A percentile compares a stretch with the other conserved stretches of the same genome.
Evolutionary conservation across 2,113 vertebrate genomes (phyloP).

Genomic region (Spea bombifrons): DNA sequence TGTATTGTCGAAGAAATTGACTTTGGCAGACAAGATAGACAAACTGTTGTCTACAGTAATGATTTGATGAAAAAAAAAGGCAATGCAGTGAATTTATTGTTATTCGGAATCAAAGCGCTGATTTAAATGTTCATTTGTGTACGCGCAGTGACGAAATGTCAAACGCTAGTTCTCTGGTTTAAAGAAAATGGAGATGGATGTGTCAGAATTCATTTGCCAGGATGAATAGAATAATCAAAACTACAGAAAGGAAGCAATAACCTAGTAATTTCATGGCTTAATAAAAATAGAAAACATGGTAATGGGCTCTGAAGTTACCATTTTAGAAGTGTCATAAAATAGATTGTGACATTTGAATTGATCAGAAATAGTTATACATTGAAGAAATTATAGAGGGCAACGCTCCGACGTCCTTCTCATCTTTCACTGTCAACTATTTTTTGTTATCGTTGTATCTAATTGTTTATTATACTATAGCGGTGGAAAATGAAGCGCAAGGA

Average conservation of each 20-base stretch:
- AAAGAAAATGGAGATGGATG: conserved; percentile 6
- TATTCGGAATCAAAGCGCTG: conserved; percentile 4
- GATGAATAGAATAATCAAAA: neutral
- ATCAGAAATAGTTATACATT: neutral
- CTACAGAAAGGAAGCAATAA: conserved; percentile 5
- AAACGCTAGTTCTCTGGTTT: neutral
- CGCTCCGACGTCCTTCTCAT: neutral
- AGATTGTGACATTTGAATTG: conserved; percentile 9
- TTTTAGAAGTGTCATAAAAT: conserved; percentile 1
- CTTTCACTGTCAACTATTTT: neutral
- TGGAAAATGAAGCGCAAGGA: too few relatives aligned
- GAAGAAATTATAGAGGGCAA: neutral
- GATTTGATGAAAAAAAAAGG: conserved; percentile 5
- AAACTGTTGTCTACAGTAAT: conserved; percentile 6
- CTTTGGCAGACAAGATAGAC: conserved; percentile 13
- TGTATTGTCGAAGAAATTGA: conserved; percentile 14
- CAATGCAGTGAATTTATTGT: neutral
- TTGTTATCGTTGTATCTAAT: neutral
- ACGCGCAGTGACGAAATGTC: conserved; percentile 4
- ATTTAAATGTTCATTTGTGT: conserved; percentile 22
- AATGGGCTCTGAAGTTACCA: neutral
- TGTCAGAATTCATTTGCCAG: conserved; percentile 14
- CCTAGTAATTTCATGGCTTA: neutral
- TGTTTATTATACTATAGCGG: neutral
- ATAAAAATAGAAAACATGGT: conserved; percentile 4